Conservation (phyloP, 2,797 vertebrate species). For the Tauraco hartlaubi region DNA sequence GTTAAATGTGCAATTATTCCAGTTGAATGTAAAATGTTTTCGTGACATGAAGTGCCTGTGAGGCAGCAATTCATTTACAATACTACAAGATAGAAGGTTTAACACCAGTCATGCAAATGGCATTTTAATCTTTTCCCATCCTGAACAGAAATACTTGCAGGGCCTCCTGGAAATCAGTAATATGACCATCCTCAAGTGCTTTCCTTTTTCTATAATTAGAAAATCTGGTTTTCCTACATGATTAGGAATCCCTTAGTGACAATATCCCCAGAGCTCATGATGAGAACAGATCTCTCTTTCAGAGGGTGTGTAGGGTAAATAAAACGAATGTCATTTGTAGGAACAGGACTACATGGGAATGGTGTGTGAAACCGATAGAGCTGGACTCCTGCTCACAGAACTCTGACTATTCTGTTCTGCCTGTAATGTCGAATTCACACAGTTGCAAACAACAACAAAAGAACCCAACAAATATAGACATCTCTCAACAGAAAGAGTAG, state of each 20-base stretch:
- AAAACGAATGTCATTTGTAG: background rate
- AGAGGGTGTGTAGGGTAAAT: background rate
- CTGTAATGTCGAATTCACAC: background rate
- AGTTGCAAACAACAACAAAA: background rate
- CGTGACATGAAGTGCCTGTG: conserved; percentile 11
- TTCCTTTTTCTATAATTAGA: background rate
- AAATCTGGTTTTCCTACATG: background rate
- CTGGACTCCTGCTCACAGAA: background rate
- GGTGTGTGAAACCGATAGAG: background rate
- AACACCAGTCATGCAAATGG: background rate
- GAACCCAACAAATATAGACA: background rate
- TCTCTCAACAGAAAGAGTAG: background rate
- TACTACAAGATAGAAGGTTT: conserved; percentile 4
- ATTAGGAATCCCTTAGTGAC: background rate
- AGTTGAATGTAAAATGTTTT: conserved; percentile 56
- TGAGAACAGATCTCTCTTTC: background rate
- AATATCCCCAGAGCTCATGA: background rate
- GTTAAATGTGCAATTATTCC: conserved; percentile 30
- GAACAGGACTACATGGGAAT: background rate
- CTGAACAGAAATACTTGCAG: background rate
- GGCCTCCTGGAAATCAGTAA: background rate
- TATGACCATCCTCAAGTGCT: background rate
- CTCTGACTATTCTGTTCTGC: background rate
- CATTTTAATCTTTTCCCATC: conserved; percentile 36
- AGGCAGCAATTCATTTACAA: conserved; percentile 44